Evolutionary conservation across 2,888 invertebrate genomes (phyloP).

Genomic region (Nephrocerus scutellatus): DNA sequence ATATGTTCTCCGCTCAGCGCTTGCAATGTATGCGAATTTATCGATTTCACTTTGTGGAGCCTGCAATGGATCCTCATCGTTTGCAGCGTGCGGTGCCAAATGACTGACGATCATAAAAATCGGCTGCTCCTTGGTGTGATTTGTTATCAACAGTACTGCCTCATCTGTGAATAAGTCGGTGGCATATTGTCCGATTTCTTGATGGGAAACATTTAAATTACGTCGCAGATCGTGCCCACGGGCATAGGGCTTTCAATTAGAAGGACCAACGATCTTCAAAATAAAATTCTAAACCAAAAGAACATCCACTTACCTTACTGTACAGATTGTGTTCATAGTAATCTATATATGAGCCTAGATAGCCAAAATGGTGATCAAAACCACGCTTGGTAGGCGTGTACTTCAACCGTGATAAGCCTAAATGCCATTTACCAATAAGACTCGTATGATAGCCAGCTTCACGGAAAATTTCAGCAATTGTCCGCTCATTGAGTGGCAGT

Average conservation of each 20-base stretch:
- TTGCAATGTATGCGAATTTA: slow-evolving; percentile 59
- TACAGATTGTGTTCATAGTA: slow-evolving; percentile 64
- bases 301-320: slow-evolving; percentile 38
- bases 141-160: slow-evolving; percentile 55
- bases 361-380: slow-evolving; percentile 77
- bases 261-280: slow-evolving; percentile 21
- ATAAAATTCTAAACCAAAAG: not conserved
- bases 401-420: slow-evolving; percentile 62
- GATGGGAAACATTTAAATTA: slow-evolving; percentile 50
- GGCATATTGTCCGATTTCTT: slow-evolving; percentile 54
- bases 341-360: slow-evolving; percentile 73
- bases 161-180: slow-evolving; percentile 64
- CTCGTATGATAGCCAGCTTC: slow-evolving; percentile 73
- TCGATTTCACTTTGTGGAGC: slow-evolving; percentile 64
- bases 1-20: slow-evolving; percentile 58
- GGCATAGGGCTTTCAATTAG: slow-evolving; percentile 20
- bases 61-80: slow-evolving; percentile 60
- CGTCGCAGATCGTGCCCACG: slow-evolving; percentile 51
- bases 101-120: slow-evolving; percentile 75
- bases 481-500: slow-evolving; percentile 60
- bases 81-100: slow-evolving; percentile 71
- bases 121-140: slow-evolving; percentile 53
- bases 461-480: slow-evolving; percentile 62
- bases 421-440: slow-evolving; percentile 86
- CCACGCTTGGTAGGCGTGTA: slow-evolving; percentile 65